These are phyloP conservation scores for Ectemnius cavifrons DNA, from an alignment of 2,888 invertebrate species.

Conservation along the genomic window DNA sequence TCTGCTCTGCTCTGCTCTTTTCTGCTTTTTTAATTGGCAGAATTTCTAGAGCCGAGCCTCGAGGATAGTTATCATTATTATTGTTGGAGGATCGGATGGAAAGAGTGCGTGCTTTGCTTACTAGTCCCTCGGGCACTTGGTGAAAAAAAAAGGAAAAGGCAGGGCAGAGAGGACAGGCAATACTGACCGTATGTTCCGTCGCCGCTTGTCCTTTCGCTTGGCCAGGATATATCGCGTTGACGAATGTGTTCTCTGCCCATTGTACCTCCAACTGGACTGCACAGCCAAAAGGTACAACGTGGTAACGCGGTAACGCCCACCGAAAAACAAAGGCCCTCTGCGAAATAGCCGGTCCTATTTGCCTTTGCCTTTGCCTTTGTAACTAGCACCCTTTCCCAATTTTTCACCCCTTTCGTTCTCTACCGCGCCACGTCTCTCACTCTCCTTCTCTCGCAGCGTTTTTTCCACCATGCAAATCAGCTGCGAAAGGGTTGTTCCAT, in stretches of 20 bases:
- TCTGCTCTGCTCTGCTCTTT: not conserved
- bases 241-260: constrained; percentile 53
- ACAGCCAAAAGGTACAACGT: constrained; percentile 63
- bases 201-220: constrained; percentile 15
- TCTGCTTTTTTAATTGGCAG: not conserved
- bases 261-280: constrained; percentile 63
- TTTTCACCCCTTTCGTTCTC: constrained; percentile 49
- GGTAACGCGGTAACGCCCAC: constrained; percentile 70
- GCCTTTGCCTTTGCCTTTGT: constrained; percentile 29
- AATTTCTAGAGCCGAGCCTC: not conserved
- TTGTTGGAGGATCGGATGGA: no score
- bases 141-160: not conserved
- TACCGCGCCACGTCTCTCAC: constrained; percentile 4
- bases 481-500: constrained; percentile 69
- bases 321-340: constrained; percentile 62
- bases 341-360: constrained; percentile 65
- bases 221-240: constrained; percentile 38
- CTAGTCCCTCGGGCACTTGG: no score
- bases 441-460: constrained; percentile 16
- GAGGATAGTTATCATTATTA: not conserved
- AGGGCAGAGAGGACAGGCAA: constrained; percentile 7
- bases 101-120: no score
- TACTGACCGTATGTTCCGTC: constrained; percentile 48
- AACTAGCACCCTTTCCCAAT: constrained; percentile 22
- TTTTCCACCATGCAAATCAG: constrained; percentile 70